Conservation (phyloP, 2,113 vertebrate genomes). For the Fukomys damarensis region DNA sequence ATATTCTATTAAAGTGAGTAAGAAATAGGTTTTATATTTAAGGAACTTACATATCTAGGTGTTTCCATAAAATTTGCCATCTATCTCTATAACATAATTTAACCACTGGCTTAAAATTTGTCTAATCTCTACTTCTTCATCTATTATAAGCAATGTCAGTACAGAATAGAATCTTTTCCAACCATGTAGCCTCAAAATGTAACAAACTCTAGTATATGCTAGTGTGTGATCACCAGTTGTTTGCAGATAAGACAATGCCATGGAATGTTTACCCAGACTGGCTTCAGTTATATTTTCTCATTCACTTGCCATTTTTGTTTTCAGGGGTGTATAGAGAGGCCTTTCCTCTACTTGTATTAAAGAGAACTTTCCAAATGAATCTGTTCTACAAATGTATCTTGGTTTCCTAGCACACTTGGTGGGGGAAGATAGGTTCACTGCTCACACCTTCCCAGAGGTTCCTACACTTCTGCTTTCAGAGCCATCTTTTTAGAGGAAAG, state of each 20-base stretch:
- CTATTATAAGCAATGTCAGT: neutral
- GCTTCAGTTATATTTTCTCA: constrained; percentile 21
- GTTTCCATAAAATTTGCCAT: neutral
- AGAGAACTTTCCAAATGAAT: constrained; percentile 60
- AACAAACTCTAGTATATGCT: neutral
- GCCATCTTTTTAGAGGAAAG: neutral
- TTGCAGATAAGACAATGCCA: neutral
- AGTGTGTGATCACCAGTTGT: neutral
- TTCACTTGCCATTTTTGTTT: constrained; percentile 63
- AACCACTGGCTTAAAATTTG: neutral
- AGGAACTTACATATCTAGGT: neutral
- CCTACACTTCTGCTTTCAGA: neutral
- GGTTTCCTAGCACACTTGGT: neutral
- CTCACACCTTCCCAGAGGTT: neutral
- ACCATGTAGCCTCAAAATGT: neutral
- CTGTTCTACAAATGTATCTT: neutral
- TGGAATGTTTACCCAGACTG: neutral
- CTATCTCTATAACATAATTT: neutral
- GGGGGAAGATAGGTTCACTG: neutral
- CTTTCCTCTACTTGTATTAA: constrained; percentile 57
- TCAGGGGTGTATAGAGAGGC: neutral
- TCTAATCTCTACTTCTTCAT: neutral
- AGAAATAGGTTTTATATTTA: neutral
- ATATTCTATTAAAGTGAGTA: neutral
- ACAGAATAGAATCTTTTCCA: neutral